Evolutionary conservation across 2,113 vertebrate genomes (phyloP), one percentile per base, ranked within the genome.

Genomic region (Sylvia atricapilla): DNA sequence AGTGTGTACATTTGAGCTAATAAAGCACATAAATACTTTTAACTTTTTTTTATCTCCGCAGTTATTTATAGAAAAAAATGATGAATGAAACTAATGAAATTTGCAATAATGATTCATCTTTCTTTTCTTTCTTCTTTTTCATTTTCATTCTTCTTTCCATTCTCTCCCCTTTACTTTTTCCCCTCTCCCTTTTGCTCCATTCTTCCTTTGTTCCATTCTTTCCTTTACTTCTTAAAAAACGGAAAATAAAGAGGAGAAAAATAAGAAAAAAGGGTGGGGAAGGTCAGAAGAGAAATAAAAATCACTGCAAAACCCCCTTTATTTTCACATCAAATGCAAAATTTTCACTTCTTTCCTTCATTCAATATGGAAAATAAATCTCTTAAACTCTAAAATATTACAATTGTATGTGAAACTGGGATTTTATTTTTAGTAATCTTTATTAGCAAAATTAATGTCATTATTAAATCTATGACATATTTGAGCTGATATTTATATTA

Each of bases 221-320:
- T 43, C 13, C 3, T 66, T 75, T 46, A 22, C 1, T 47, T 67
- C n/a, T 55, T 63, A 70, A 22, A 70, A 13, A 87, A 93, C n/a
- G n/a, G n/a, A n/a, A 66, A 82, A 56, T 31, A 22, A 79, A 69
- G 1, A 7, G 5, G 4, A 13, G 15, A 10, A 9, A 22, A 59
- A 46, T 18, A 16, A 72, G 5, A 25, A 67, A 30, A 15, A 41
- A 14, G 41, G 1, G 2, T 0, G 1, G 2, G 1, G 3, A 12
- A 5, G 2, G 3, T 37, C 6, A 88, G 24, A 39, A 64, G 2
- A 44, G 5, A 43, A 25, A 44, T 49, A 0, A 44, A 63, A 62
- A 78, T 50, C 7, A 33, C 41, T 19, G 3, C 15, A 41, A 66
- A 41, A 41, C 13, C 41, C 13, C 41, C 41, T 64, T 46, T 66